Base-by-base conservation (phyloP, 2,888 invertebrate species). In the Leistus spinibarbis region DNA sequence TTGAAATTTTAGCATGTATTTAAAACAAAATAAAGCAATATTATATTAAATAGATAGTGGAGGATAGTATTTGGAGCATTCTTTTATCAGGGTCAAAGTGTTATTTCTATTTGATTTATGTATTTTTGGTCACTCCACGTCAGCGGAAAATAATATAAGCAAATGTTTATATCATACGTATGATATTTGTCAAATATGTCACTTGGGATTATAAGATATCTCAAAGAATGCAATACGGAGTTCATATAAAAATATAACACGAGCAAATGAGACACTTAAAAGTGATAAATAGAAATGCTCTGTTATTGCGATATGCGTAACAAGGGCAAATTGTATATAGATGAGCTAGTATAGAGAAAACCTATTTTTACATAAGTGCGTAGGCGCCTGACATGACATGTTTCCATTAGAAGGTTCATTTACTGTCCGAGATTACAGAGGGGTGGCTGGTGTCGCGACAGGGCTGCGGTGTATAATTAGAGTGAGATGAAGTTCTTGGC, bases 401-500 rank as follows among this genome's bases (percentile, higher is more conserved):
- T 72, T 72, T 66, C 72, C 72, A 72, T 72, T 72, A 72, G 64
- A 57, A 66, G 66, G 72, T 72, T 72, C 65, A 72, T 72, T 72
- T 72, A 54, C 65, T 57, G 71, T 17, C 72, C 22, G 40, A 71
- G 72, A 66, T 24, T 66, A 23, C 57, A 13, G 22, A 24, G n/a
- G 22, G 54, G 24, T 56, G 71, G 16, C 40, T 24, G 27, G 64
- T 24, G 27, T 24, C 23, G 10, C 9, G n/a, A 16, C 24, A 16
- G 63, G 16, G 16, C 64, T 16, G 56, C 13, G 54, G 60, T 20
- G 13, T 64, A 56, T 63, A 71, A 71, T 71, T 71, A 71, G 65
- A 64, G 65, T 60, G 27, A 17, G 71, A 64, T 65, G 65, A 54
- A 54, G 64, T 27, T 64, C 23, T 54, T 22, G n/a, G 71, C 64